Base-by-base conservation (phyloP, 1,140 invertebrate genomes). In the Drosophila santomea region DNA sequence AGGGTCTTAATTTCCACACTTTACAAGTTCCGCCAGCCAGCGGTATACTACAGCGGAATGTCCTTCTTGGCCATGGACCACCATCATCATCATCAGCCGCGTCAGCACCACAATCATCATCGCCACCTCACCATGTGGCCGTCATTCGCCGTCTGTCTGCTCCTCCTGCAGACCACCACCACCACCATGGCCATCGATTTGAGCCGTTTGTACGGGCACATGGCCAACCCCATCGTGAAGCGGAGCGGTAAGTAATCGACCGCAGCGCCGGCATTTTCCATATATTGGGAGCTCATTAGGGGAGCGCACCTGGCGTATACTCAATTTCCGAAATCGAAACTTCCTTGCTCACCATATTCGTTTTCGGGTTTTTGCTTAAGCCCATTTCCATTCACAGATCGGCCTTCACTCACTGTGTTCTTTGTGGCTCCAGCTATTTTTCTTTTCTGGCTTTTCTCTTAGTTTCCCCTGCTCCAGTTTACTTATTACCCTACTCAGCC, bases 151-250 rank as follows among this genome's bases (percentile, higher is more conserved):
- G 62, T 85, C 48, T 69, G 79, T 45, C 58, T 91, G 66, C 50
- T 90, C 63, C 51, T 91, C 41, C 69, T 85, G 25, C 69, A 81
- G 47, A 56, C 84, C 48, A 54, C 66, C 52, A 73, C 67, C 56
- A 74, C 81, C 55, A 91, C 90, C 17, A 78, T 69, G 61, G 92
- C 90, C 67, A 92, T 92, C 68, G 92, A 92, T 82, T 90, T 92
- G 76, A 92, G 91, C 51, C 91, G 92, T 28, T 63, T 92, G 51
- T 92, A 92, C 59, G 92, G 92, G 8, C 92, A 92, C 59, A 86
- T 91, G 75, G 88, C 80, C 25, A 83, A 80, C 72, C 79, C 84
- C 56, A 67, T 92, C 23, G 88, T 92, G 56, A 92, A 92, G 55
- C 78, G 92, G 17, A 91, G 85, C 58, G 92, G 92, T 92, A 82